Base-by-base conservation (phyloP, 2,888 invertebrate genomes). In the Mythimna loreyi region DNA sequence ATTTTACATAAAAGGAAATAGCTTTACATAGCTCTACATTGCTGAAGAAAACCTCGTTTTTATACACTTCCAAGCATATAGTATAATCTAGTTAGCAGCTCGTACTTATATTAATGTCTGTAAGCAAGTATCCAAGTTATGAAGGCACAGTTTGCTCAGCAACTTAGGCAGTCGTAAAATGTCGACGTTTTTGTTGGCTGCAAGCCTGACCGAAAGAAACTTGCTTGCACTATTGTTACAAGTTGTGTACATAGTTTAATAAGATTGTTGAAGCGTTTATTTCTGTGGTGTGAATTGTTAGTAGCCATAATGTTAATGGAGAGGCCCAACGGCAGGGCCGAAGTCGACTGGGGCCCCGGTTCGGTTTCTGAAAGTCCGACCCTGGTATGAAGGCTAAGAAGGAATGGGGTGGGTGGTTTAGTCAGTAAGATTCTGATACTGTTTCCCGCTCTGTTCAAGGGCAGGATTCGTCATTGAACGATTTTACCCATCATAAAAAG, bases 111-210 rank as follows among this genome's bases (percentile, higher is more conserved):
- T 67, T 66, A 78, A 81, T 65, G 66, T 68, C 63, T 5, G 25
- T 49, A 67, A 47, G 49, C 69, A 69, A 63, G 59, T 64, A 45
- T 53, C 52, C 53, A 73, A 82, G 74, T 70, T 78, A 70, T 52
- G 65, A 78, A 55, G 69, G 56, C 63, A 66, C 75, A 81, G 66
- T 79, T 82, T 75, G 72, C 59, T 60, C 64, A 47, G 57, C 52
- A 81, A 78, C 57, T 67, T 61, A 43, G 55, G 52, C 19, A 30
- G 56, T 61, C 59, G 67, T 72, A 68, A 72, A 71, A 43, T 30
- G 78, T 62, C 40, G n/a, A 47, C 65, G 82, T 82, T 80, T 80
- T 82, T 74, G 82, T 82, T 82, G 69, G 70, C 75, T 25, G 47
- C 7, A 1, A 13, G 81, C 61, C 64, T 80, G 61, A 55, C 64